Conservation (phyloP, 2,113 vertebrate genomes). For the Oophaga pumilio region DNA sequence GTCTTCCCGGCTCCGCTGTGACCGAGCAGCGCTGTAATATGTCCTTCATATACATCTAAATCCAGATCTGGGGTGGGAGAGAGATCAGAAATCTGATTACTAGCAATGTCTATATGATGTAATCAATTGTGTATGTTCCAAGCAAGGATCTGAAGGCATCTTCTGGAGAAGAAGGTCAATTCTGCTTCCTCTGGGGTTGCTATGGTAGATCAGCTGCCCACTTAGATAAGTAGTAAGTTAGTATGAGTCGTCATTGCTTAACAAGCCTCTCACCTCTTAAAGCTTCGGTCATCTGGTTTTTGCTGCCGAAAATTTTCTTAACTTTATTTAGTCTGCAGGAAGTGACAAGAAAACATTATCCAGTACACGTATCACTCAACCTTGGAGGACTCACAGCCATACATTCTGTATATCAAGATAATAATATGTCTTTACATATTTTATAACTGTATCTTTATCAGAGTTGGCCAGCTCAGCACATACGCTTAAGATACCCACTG, state of each 20-base stretch:
- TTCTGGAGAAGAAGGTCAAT: not conserved
- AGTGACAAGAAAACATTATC: not conserved
- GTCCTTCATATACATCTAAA: slow-evolving; percentile 84
- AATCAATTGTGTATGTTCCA: not conserved
- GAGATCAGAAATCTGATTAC: not conserved
- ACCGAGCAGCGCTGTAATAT: slow-evolving; percentile 86
- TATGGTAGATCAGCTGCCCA: not conserved
- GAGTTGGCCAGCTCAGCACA: no score
- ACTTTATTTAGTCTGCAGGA: slow-evolving; percentile 79
- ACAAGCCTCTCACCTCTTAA: slow-evolving; percentile 75
- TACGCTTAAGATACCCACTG: no score
- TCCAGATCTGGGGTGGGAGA: slow-evolving; percentile 73
- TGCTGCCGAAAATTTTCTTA: slow-evolving; percentile 79
- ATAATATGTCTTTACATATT: no score
- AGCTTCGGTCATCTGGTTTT: slow-evolving; percentile 75
- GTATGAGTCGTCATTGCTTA: not conserved
- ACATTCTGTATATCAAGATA: no score
- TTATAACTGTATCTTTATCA: no score
- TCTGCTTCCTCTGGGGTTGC: not conserved
- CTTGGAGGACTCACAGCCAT: no score
- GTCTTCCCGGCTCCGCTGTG: slow-evolving; percentile 86
- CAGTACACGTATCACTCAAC: not conserved
- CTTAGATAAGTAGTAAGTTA: no score
- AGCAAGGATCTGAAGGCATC: not conserved
- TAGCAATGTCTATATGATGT: no score